phyloP scores from a whole-genome alignment of 2,113 vertebrate species.

The Sisor rabdophorus region DNA sequence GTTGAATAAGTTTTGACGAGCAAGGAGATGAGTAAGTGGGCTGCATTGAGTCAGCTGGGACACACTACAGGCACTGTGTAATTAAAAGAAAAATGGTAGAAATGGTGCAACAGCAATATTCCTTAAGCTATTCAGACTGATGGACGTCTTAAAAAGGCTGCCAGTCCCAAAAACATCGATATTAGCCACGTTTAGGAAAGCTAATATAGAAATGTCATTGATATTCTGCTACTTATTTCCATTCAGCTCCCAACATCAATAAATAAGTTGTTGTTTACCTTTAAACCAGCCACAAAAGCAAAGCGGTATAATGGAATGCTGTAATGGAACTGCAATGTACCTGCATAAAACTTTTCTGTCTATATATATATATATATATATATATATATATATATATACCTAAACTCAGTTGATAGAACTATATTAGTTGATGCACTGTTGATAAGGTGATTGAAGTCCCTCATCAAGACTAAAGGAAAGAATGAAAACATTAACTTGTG shows the following conservation, averaged over 20 bases:
- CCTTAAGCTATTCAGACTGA: slow-evolving; percentile 10
- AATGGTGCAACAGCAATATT: slow-evolving; percentile 36
- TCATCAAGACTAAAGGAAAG: neutral
- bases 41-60: slow-evolving; percentile 16
- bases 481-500: slow-evolving; percentile 3
- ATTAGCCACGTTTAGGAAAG: neutral
- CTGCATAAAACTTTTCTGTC: too few relatives aligned
- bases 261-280: slow-evolving; percentile 16
- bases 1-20: neutral
- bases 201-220: neutral
- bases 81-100: slow-evolving; percentile 35
- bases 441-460: slow-evolving; percentile 16
- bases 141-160: slow-evolving; percentile 1
- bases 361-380: too few relatives aligned
- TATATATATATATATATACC: too few relatives aligned
- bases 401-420: neutral
- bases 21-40: neutral
- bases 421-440: slow-evolving; percentile 5
- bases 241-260: neutral
- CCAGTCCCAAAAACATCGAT: neutral
- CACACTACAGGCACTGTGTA: neutral
- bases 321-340: neutral
- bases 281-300: neutral
- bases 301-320: neutral
- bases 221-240: neutral